Conservation (phyloP, 1,140 invertebrate genomes). For the Brachionus sp. region DNA sequence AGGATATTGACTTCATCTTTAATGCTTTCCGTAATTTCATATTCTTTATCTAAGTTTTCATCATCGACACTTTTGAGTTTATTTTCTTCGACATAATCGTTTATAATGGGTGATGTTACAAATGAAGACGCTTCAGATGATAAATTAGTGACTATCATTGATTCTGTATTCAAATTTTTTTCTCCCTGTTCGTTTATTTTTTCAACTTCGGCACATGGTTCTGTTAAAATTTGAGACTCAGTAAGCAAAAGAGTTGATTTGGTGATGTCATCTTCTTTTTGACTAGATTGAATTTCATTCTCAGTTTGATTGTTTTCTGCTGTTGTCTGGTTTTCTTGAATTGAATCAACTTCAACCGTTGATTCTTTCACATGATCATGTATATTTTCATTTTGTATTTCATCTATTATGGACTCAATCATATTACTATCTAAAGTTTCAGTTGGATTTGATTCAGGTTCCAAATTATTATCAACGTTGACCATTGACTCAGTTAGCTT, state of each 20-base stretch:
- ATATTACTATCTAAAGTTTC: background rate
- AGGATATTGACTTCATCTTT: background rate
- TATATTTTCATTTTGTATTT: background rate
- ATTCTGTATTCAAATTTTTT: conserved; percentile 19
- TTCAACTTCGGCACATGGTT: background rate
- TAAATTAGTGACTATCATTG: conserved; percentile 31
- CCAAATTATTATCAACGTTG: background rate
- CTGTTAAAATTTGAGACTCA: conserved; percentile 10
- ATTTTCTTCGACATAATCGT: background rate
- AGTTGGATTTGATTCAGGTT: background rate
- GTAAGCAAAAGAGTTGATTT: background rate
- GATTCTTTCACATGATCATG: background rate
- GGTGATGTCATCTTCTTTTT: conserved; percentile 26
- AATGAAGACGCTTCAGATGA: conserved; percentile 30
- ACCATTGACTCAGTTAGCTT: conserved; percentile 19
- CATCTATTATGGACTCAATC: background rate
- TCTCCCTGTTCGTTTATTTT: background rate
- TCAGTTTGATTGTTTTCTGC: background rate
- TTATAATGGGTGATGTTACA: background rate
- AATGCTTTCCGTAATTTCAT: conserved; percentile 18
- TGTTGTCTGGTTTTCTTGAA: background rate
- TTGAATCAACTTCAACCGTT: background rate
- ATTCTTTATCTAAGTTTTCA: conserved; percentile 41
- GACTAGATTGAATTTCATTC: background rate
- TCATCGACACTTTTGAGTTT: background rate